These are phyloP conservation scores for Callithrix jacchus DNA, from an alignment of 2,113 vertebrate genomes.

Conservation along the genomic window DNA sequence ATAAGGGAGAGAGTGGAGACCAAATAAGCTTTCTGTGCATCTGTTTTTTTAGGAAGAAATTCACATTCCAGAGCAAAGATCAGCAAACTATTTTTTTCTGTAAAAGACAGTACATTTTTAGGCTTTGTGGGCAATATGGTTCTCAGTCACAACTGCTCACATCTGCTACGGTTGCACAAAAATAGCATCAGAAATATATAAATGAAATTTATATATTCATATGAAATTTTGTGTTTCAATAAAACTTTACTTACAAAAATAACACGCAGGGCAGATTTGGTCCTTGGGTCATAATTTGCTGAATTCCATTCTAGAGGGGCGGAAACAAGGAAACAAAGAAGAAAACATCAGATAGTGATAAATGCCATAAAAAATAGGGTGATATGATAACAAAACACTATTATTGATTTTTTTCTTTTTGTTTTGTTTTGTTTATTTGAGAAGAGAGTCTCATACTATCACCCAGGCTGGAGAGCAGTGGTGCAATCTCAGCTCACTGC, in stretches of 20 bases:
- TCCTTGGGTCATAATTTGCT: background rate
- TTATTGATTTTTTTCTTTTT: background rate
- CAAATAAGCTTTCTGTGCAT: background rate
- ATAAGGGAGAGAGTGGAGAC: background rate
- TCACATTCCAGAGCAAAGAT: background rate
- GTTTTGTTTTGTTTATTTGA: too few relatives aligned
- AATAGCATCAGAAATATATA: background rate
- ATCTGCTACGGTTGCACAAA: background rate
- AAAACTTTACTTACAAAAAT: constrained; percentile 13
- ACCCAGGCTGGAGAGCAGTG: too few relatives aligned
- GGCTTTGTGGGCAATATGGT: background rate
- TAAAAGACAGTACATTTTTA: background rate
- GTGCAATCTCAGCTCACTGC: too few relatives aligned
- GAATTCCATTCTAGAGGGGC: background rate
- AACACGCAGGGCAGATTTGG: background rate
- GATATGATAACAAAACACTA: background rate
- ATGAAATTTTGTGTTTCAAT: background rate
- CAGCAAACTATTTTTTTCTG: background rate
- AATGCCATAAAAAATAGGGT: background rate
- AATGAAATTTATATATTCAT: too few relatives aligned
- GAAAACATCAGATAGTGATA: background rate
- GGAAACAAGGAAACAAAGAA: background rate
- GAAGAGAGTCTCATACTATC: too few relatives aligned
- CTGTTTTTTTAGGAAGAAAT: background rate
- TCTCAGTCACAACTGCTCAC: background rate